phyloP scores from a whole-genome alignment of 1,140 invertebrate species.

The Prorops nasuta region DNA sequence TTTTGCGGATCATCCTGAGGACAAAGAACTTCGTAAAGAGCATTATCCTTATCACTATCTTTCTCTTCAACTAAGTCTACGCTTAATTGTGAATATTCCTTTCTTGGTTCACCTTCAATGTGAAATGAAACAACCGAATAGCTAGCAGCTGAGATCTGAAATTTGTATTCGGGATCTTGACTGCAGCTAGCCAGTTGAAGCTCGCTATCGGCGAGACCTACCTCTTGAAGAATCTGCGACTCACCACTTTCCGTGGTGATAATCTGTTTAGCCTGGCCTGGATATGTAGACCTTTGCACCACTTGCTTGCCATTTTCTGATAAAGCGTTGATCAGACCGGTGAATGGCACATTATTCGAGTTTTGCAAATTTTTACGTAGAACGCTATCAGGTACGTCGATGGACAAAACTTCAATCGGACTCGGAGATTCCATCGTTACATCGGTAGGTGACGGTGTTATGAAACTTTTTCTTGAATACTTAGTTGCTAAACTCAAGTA shows the following conservation, averaged over 20 bases:
- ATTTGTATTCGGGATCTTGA: not conserved
- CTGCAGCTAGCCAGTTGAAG: not conserved
- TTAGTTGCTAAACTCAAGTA: constrained; percentile 43
- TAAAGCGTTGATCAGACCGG: constrained; percentile 39
- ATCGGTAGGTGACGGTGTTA: constrained; percentile 61
- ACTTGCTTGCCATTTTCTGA: constrained; percentile 41
- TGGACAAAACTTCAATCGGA: constrained; percentile 51
- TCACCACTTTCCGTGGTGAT: constrained; percentile 52
- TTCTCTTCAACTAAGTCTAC: no score
- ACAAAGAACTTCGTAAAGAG: no score
- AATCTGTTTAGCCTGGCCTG: constrained; percentile 60
- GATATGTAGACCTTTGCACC: constrained; percentile 42
- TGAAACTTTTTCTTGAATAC: constrained; percentile 45
- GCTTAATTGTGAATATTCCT: no score
- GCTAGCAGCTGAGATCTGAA: not conserved
- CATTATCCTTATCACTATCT: no score
- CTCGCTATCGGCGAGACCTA: constrained; percentile 50
- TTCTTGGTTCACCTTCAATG: no score
- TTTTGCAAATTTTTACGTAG: constrained; percentile 49
- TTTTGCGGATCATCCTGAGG: no score
- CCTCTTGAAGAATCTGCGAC: constrained; percentile 53
- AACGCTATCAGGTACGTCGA: constrained; percentile 52
- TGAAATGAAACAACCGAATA: not conserved
- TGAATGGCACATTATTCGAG: constrained; percentile 23
- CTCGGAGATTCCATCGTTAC: constrained; percentile 58